phyloP scores from a whole-genome alignment of 2,888 invertebrate genomes.

The Megamerina dolium region DNA sequence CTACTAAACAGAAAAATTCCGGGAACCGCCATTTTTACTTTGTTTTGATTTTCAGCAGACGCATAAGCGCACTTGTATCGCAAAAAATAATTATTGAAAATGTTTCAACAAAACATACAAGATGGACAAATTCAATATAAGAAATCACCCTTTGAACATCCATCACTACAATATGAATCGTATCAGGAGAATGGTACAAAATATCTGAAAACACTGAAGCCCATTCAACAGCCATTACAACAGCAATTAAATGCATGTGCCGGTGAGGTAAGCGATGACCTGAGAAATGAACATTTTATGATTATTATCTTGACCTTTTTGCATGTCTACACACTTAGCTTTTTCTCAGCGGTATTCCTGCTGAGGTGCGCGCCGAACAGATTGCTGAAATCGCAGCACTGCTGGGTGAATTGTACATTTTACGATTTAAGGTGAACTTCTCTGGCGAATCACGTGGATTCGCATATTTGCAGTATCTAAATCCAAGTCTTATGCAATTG shows the following conservation, averaged over 20 bases:
- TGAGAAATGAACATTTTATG: no score
- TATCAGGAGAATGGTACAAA: conserved; percentile 37
- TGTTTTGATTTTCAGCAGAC: no score
- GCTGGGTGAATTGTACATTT: conserved; percentile 33
- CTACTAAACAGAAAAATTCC: no score
- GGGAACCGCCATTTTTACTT: no score
- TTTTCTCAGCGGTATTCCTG: conserved; percentile 26
- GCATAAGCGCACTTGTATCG: no score
- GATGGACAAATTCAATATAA: conserved; percentile 11
- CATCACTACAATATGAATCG: conserved; percentile 23
- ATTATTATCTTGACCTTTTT: background rate
- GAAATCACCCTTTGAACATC: conserved; percentile 23
- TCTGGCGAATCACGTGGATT: conserved; percentile 31
- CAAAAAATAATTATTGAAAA: no score
- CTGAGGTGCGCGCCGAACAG: conserved; percentile 15
- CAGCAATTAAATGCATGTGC: conserved; percentile 27
- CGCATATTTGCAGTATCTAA: conserved; percentile 38
- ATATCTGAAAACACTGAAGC: conserved; percentile 22
- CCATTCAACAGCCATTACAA: conserved; percentile 11
- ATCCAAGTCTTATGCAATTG: conserved; percentile 17
- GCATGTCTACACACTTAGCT: conserved; percentile 24
- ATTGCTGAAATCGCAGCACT: conserved; percentile 27
- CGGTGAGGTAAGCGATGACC: conserved; percentile 37
- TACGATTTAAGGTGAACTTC: conserved; percentile 37
- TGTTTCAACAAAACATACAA: no score